Evolutionary conservation across 2,797 vertebrate genomes (phyloP).

Genomic region (Enteromius unitaeniatus): DNA sequence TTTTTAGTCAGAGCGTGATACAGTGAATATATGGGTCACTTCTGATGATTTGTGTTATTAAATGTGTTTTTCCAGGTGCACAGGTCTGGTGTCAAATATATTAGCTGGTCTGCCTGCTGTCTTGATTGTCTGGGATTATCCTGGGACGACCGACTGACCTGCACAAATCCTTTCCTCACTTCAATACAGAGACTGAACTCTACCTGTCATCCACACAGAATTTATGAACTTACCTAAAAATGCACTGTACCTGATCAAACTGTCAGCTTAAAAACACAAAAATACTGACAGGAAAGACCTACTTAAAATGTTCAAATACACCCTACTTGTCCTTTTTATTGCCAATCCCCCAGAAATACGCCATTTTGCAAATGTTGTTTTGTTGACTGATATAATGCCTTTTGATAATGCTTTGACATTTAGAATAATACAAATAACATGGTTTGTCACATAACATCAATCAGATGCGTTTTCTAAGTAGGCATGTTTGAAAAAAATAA

Average conservation of each 20-base stretch:
- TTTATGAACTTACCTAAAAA: neutral
- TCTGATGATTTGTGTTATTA: conserved; percentile 5
- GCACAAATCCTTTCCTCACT: conserved; percentile 53
- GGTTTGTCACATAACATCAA: neutral
- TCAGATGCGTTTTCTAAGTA: neutral
- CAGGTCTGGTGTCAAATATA: conserved; percentile 6
- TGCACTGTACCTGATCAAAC: neutral
- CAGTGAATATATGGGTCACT: neutral
- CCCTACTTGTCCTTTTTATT: neutral
- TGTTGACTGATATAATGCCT: too few relatives aligned
- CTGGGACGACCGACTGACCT: conserved; percentile 22
- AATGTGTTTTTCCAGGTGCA: neutral
- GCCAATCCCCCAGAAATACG: neutral
- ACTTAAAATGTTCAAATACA: neutral
- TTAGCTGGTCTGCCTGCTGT: conserved; percentile 18
- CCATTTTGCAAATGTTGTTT: neutral
- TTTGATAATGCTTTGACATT: neutral
- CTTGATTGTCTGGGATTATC: conserved; percentile 55
- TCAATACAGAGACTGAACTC: neutral
- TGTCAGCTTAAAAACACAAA: neutral
- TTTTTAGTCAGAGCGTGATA: neutral
- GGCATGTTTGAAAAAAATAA: neutral
- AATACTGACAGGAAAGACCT: neutral
- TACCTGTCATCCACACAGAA: neutral
- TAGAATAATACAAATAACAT: neutral